These are phyloP conservation scores for Muschampia staudingeri DNA, from an alignment of 2,888 invertebrate species.

Conservation along the genomic window DNA sequence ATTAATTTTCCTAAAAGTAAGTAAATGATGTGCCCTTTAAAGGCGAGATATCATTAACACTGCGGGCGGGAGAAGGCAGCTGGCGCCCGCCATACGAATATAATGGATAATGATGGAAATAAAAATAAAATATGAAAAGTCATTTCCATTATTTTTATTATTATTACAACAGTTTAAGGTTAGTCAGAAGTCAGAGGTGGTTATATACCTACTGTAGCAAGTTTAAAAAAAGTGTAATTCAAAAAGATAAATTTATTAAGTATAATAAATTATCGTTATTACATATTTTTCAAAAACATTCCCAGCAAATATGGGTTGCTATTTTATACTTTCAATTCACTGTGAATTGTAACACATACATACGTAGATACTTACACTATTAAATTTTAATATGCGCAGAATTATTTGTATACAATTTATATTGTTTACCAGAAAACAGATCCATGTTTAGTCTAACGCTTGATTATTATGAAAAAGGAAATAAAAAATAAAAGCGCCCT, in stretches of 20 bases:
- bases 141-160: constrained; percentile 13
- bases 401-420: background rate
- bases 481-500: constrained; percentile 78
- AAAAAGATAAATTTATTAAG: too few species aligned
- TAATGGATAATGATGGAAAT: constrained; percentile 46
- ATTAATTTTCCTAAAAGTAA: constrained; percentile 91
- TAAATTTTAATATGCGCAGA: background rate
- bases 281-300: too few species aligned
- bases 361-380: background rate
- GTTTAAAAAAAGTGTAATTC: too few species aligned
- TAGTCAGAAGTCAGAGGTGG: background rate
- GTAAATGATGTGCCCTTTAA: constrained; percentile 90
- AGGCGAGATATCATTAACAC: constrained; percentile 91
- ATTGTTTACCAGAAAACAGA: constrained; percentile 37
- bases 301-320: too few species aligned
- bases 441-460: constrained; percentile 72
- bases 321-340: too few species aligned
- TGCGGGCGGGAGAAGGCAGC: constrained; percentile 73
- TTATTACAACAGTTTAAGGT: background rate
- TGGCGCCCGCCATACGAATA: constrained; percentile 43
- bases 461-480: constrained; percentile 72
- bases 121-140: constrained; percentile 22
- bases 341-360: too few species aligned
- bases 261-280: too few species aligned
- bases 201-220: too few species aligned